These are phyloP conservation scores for Pelecanoides urinatrix DNA, from an alignment of 2,113 vertebrate genomes.

Conservation along the genomic window DNA sequence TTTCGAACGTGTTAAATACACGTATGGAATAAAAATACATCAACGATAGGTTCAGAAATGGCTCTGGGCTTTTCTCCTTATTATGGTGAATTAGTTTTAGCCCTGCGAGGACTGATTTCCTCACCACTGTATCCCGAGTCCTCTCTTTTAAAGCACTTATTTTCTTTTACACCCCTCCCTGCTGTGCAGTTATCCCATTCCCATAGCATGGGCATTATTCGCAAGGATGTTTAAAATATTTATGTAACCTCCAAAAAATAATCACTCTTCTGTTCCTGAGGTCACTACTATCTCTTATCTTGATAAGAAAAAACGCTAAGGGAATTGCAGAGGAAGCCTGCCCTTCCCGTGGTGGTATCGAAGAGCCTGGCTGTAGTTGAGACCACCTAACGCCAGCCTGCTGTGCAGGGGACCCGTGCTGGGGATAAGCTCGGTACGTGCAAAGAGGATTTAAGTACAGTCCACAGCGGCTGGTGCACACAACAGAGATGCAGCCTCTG, in stretches of 20 bases:
- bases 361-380: not conserved
- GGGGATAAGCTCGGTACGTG: not conserved
- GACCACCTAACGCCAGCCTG: not conserved
- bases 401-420: not conserved
- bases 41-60: not conserved
- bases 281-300: not conserved
- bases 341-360: rapidly evolving
- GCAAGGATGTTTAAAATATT: not conserved
- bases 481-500: not conserved
- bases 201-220: not conserved
- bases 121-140: rapidly evolving
- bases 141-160: not conserved
- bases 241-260: not conserved
- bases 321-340: not conserved
- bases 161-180: not conserved
- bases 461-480: not conserved
- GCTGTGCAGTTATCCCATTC: not conserved
- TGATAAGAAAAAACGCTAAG: not conserved
- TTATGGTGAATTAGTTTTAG: not conserved
- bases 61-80: not conserved
- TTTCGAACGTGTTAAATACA: not conserved
- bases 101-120: not conserved
- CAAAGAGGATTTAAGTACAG: not conserved
- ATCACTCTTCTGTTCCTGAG: not conserved
- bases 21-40: not conserved